Percentiles rank a stretch among this genome's conserved stretches.
phyloP scores from a whole-genome alignment of 2,113 vertebrate genomes.

The Syngnathus scovelli region DNA sequence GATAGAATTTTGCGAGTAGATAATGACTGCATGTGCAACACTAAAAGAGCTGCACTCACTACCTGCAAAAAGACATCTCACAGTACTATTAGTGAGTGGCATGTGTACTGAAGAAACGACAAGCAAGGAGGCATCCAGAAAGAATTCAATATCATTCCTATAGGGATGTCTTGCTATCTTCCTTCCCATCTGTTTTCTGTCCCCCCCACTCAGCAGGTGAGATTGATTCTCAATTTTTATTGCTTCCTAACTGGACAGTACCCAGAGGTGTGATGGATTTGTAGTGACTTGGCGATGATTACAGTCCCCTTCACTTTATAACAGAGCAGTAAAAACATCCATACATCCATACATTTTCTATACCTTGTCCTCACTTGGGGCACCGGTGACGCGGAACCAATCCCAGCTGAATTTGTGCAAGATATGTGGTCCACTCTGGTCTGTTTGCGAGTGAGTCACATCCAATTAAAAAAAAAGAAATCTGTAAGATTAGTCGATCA shows the following conservation, averaged over 20 bases:
- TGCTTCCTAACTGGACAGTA: background rate
- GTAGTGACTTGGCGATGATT: background rate
- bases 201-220: background rate
- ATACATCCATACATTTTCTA: background rate
- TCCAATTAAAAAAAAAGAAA: background rate
- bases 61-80: background rate
- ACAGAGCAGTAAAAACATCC: background rate
- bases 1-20: background rate
- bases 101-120: background rate
- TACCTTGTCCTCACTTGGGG: background rate
- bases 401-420: background rate
- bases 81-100: background rate
- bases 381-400: background rate
- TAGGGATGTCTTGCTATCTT: background rate
- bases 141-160: background rate
- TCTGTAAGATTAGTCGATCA: background rate
- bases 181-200: background rate
- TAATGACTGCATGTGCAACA: background rate
- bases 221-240: constrained; percentile 3
- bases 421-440: background rate
- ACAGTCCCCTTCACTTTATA: background rate
- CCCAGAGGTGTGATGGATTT: background rate
- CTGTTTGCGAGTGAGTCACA: background rate
- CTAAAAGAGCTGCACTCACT: background rate
- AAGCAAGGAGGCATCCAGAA: background rate